Base-by-base conservation (phyloP, 2,888 invertebrate species). In the Allygus modestus region DNA sequence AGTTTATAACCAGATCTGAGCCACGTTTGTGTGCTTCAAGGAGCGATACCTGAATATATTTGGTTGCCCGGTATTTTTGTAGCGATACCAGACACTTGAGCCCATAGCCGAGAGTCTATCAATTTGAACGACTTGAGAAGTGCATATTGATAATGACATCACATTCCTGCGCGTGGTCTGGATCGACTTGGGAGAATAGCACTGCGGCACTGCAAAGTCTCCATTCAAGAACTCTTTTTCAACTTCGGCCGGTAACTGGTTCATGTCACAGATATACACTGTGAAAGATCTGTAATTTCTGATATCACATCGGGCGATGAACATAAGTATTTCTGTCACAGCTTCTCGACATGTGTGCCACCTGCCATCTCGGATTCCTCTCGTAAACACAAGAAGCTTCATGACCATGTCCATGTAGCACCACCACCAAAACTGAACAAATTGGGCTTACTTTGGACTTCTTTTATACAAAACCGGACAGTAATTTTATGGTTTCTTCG, bases 231-330 rank as follows among this genome's bases (percentile, higher is more conserved):
- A 51, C 51, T 51, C 5, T 51, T 51, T 12, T 51, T 51, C 51
- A 51, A 51, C 51, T 51, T 51, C 51, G 5, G 51, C 51, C 2
- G 51, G 51, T 12, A 51, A 51, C 51, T 51, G 51, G n/a, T 51
- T 15, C 51, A 51, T 51, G 51, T 51, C 51, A 51, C 51, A 51
- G 51, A 51, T 17, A n/a, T 51, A 51, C 2, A 12, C 51, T 7
- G 51, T 51, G 51, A 51, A n/a, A 51, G 51, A 51, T n/a, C 51
- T 51, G 51, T 51, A 51, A 51, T 51, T 51, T 51, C 51, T 12
- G 51, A 7, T 4, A 12, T 51, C 51, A 51, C 12, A 51, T 15
- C 51, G 51, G 51, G 51, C 51, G 51, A 51, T 51, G 51, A 51
- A 51, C 12, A 12, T 1, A n/a, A 51, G 51, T n/a, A 51, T 51